Evolutionary conservation across 1,140 invertebrate genomes (phyloP), one percentile per base, ranked within the genome.

Genomic region (Amphibalanus amphitrite): DNA sequence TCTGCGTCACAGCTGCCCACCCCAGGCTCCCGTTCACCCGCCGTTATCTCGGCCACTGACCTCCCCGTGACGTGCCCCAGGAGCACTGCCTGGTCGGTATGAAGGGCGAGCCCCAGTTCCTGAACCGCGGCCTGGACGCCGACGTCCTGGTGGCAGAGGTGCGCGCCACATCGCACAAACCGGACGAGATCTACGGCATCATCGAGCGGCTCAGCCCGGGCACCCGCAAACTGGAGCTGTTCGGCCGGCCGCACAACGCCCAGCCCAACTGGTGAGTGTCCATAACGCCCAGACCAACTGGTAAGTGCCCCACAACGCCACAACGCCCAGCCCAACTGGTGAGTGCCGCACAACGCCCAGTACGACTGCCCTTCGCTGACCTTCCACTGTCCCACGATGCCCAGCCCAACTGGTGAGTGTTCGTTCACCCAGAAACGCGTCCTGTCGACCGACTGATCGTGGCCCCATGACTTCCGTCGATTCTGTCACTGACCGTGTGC

Each of bases 141-240:
- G 95, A 98, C 82, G 95, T 98, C 15, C 97, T 98, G 73, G 96
- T 98, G 0, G 94, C 95, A 0, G 96, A 98, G 85, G 95, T 98
- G 0, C 82, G 96, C 69, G 95, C 95, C 6, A 98, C 95, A 0
- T 95, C 92, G 77, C 95, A 98, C 79, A 98, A 98, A 81, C 95
- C 95, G 0, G 95, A 98, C 82, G 95, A 98, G 83, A 95, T 98
- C 75, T 98, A 98, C 81, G 95, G 84, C 33, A 85, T 86, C 25
- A 86, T 86, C 74, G 85, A 86, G 76, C 76, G 85, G 69, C 77
- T 86, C 25, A 84, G 84, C 6, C 85, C 85, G 15, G 94, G 95
- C 0, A 98, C 95, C 0, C 86, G 94, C 68, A 98, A 99, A 84
- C 95, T 98, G 75, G 95, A 98, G 82, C 82, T 99, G 8, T 99